These are phyloP conservation scores for Neoaliturus tenellus DNA, from an alignment of 2,888 invertebrate species.

Conservation along the genomic window DNA sequence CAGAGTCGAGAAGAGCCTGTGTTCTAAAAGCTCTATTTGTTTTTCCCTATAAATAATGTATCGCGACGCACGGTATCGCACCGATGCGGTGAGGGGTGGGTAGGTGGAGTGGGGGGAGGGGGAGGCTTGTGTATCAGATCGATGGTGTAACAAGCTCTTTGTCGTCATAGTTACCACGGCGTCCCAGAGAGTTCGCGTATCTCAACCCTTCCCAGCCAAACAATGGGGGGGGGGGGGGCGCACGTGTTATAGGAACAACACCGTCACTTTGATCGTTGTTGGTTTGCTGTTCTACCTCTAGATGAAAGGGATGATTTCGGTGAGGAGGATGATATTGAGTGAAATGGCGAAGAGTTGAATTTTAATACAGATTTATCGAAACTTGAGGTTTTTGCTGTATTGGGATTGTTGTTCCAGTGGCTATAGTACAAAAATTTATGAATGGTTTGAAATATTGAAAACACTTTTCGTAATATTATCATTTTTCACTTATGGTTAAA, in stretches of 20 bases:
- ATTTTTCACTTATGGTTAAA: no score
- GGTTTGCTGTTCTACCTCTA: not conserved
- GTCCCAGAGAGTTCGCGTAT: conserved; percentile 38
- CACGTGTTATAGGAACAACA: not conserved
- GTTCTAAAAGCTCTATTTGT: conserved; percentile 58
- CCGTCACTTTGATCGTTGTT: not conserved
- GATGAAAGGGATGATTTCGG: conserved; percentile 1
- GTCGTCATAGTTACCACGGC: conserved; percentile 55
- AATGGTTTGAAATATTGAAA: no score
- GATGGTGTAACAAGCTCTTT: conserved; percentile 58
- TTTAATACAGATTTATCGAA: no score
- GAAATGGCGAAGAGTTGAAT: no score
- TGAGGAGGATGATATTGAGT: no score
- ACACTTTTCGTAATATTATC: no score
- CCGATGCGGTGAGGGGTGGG: not conserved
- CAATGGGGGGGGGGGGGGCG: not conserved
- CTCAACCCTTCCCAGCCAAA: conserved; percentile 45
- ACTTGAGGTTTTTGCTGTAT: no score
- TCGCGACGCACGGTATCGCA: not conserved
- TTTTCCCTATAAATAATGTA: conserved; percentile 59
- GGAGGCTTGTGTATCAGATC: conserved; percentile 39
- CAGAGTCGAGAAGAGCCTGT: conserved; percentile 7
- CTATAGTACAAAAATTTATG: no score
- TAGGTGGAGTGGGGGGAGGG: not conserved
- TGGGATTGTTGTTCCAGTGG: no score